These are phyloP conservation scores for Hipparchia sbordonii DNA, from an alignment of 2,888 invertebrate genomes.

Conservation along the genomic window DNA sequence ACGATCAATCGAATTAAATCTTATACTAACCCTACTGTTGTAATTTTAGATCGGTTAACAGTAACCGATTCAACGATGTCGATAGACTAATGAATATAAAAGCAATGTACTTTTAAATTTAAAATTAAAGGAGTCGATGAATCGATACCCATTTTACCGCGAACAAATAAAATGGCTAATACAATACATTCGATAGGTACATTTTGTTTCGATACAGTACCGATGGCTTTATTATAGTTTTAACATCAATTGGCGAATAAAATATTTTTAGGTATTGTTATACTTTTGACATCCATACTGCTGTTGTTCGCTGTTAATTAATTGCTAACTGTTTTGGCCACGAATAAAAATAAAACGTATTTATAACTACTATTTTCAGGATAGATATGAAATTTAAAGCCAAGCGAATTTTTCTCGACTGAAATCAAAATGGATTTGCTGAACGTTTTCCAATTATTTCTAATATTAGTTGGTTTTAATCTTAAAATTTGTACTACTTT, in stretches of 20 bases:
- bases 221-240: not conserved
- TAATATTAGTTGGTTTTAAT: no score
- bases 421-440: not conserved
- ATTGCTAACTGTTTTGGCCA: not conserved
- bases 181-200: not conserved
- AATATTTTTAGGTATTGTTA: no score
- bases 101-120: not conserved
- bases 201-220: not conserved
- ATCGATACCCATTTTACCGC: not conserved
- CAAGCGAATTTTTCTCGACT: not conserved
- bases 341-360: not conserved
- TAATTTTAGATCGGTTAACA: not conserved
- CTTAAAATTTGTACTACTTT: no score
- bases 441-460: no score
- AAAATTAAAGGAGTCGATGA: not conserved
- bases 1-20: no score
- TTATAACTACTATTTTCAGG: not conserved
- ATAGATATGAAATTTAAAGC: not conserved
- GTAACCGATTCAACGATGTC: not conserved
- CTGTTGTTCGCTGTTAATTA: not conserved
- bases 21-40: not conserved
- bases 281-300: not conserved
- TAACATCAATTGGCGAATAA: not conserved
- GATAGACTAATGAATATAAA: constrained; percentile 2
- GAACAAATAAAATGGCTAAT: not conserved